A percentile compares a stretch with the other conserved stretches of the same genome.
These are phyloP conservation scores for Petrophora chlorosata DNA, from an alignment of 2,888 invertebrate genomes.

Conservation along the genomic window DNA sequence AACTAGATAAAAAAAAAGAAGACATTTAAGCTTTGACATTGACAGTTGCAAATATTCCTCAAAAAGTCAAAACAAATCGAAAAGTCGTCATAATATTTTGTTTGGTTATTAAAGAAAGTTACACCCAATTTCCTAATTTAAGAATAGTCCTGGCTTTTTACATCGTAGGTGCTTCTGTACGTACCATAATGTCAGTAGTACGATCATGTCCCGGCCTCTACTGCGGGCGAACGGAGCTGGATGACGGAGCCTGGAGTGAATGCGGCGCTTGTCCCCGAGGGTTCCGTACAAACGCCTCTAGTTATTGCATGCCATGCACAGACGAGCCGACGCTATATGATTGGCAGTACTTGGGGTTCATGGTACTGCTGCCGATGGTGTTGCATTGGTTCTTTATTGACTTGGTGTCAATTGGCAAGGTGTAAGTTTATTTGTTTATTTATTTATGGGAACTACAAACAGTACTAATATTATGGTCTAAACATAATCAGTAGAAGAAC, in stretches of 20 bases:
- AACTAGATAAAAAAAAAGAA: no score
- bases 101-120: no score
- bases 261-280: slow-evolving; percentile 96
- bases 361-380: slow-evolving; percentile 94
- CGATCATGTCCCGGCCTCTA: slow-evolving; percentile 91
- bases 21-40: no score
- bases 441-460: background rate
- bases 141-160: background rate
- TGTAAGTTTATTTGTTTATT: slow-evolving; percentile 68
- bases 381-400: slow-evolving; percentile 97
- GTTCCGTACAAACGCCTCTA: slow-evolving; percentile 87
- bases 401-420: slow-evolving; percentile 88
- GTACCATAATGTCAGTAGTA: slow-evolving; percentile 62
- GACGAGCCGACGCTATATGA: slow-evolving; percentile 93
- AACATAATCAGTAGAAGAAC: no score
- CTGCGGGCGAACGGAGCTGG: slow-evolving; percentile 88
- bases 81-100: no score
- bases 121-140: background rate
- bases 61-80: no score
- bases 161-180: background rate
- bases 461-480: no score
- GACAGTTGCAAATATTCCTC: no score
- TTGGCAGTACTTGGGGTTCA: slow-evolving; percentile 97
- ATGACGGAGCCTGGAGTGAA: slow-evolving; percentile 87
- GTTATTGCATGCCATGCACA: slow-evolving; percentile 90